Percentiles rank a stretch among this genome's conserved stretches.
Evolutionary conservation across 92 coral and sea anemone species (phyloP).

Genomic region (Zoanthus sociatus): DNA sequence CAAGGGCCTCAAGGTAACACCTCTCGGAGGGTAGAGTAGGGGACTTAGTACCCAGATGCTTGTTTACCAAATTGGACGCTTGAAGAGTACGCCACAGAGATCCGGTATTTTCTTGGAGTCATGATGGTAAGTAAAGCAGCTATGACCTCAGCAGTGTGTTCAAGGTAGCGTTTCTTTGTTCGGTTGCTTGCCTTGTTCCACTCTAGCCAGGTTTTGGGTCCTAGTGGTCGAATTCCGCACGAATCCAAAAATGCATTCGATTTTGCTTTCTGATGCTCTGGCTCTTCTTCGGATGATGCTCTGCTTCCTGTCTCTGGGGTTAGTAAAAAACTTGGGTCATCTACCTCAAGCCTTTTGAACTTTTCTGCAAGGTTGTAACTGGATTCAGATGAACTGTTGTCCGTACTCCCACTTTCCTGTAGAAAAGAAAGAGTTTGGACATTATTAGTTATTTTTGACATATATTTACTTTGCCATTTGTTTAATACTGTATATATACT

Average conservation of each 20-base stretch:
- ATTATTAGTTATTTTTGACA: not conserved
- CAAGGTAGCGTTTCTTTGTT: slow-evolving; percentile 11
- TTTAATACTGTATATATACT: not conserved
- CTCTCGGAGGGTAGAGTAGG: not conserved
- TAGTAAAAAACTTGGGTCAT: slow-evolving; percentile 13
- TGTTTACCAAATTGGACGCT: slow-evolving; percentile 4
- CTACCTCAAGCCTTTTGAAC: slow-evolving; percentile 10
- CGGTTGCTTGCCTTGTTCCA: slow-evolving; percentile 19
- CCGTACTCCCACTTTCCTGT: slow-evolving; percentile 24
- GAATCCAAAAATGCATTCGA: not conserved
- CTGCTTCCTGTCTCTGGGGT: slow-evolving; percentile 15
- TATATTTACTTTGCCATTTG: not conserved
- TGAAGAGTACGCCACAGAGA: not conserved
- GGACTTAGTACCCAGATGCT: not conserved
- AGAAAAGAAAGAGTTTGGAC: slow-evolving; percentile 3
- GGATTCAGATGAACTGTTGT: slow-evolving; percentile 10
- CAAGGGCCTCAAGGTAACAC: slow-evolving; percentile 2
- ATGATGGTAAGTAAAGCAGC: slow-evolving; percentile 10
- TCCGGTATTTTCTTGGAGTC: slow-evolving; percentile 9
- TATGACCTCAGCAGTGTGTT: not conserved
- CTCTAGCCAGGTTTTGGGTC: slow-evolving; percentile 10
- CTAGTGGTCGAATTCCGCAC: slow-evolving; percentile 5
- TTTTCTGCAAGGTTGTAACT: slow-evolving; percentile 6
- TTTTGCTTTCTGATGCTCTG: not conserved
- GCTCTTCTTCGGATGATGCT: slow-evolving; percentile 15